Conservation (phyloP, 1,140 invertebrate species). For the Vanessa tameamea region DNA sequence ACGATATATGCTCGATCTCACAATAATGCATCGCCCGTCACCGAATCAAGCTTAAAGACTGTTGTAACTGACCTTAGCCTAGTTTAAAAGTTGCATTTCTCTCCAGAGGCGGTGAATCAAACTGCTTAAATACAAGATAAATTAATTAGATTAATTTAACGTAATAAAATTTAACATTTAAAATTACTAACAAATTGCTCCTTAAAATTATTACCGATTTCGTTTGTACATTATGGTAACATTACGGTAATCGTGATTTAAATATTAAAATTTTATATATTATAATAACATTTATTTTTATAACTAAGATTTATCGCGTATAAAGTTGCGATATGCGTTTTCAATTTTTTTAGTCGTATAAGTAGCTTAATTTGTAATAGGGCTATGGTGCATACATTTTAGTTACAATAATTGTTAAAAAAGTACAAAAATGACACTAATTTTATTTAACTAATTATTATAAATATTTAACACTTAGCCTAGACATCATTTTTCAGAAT, state of each 20-base stretch:
- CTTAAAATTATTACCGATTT: slow-evolving; percentile 12
- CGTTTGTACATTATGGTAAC: slow-evolving; percentile 2
- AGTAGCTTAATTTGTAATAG: too few species aligned
- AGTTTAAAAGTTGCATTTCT: slow-evolving; percentile 41
- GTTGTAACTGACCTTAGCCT: slow-evolving; percentile 60
- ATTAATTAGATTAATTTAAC: slow-evolving; percentile 17
- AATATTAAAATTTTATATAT: not conserved
- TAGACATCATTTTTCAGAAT: too few species aligned
- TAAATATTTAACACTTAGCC: too few species aligned
- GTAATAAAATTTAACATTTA: not conserved
- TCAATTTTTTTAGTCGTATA: not conserved
- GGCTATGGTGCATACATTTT: too few species aligned
- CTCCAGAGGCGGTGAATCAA: slow-evolving; percentile 56
- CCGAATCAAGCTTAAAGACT: slow-evolving; percentile 42
- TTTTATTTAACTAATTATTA: too few species aligned
- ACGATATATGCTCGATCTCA: not conserved
- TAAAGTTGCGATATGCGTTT: not conserved
- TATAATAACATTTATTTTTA: too few species aligned
- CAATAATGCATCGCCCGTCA: slow-evolving; percentile 43
- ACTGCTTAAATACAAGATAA: slow-evolving; percentile 56
- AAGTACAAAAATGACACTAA: too few species aligned
- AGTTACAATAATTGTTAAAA: too few species aligned
- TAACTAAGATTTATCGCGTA: not conserved
- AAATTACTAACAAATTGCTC: not conserved
- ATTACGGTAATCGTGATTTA: not conserved